Base-by-base conservation (phyloP, 1,140 invertebrate species). In the Trichonephila clavipes region DNA sequence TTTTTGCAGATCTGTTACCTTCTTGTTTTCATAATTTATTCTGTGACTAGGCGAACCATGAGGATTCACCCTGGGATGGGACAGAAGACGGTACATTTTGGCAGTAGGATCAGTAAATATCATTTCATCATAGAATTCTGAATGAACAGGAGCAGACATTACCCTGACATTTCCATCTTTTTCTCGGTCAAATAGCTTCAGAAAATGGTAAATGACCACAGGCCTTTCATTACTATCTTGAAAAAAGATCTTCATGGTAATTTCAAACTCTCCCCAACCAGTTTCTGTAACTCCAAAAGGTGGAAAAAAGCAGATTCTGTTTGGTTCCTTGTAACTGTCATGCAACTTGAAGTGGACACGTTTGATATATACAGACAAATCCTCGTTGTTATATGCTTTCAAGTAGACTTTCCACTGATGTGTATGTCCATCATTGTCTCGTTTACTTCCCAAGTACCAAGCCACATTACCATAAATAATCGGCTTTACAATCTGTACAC, bases 181-280 rank as follows among this genome's bases (percentile, higher is more conserved):
- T 94, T 94, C 72, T 44, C 94, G 69, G 24, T 87, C 93, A 58
- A 94, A 90, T 1, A 92, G 77, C 12, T 92, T 92, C 24, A 92
- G 28, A 51, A 92, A 92, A n/a, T 92, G 83, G 24, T 90, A 88
- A 40, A 99, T 97, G 0, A 98, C 99, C 0, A 99, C 98, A 19
- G 95, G 95, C 28, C 94, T 95, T 94, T 94, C 99, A 96, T 99
- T 99, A 10, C 98, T 98, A 97, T 99, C 99, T 95, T 98, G 97
- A 95, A 99, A 99, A 96, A 98, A 99, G 90, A 99, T 98, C 96
- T 99, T 99, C 34, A 99, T 99, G 51, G 98, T 97, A 95, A 99
- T 98, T 96, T 99, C 99, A 96, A 99, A 99, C 96, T 99, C 99
- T 95, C 99, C 99, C 99, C 99, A 99, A 2, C 99, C 99, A 88